Base-by-base conservation (phyloP, 2,888 invertebrate species). In the Marronus borbonicus region DNA sequence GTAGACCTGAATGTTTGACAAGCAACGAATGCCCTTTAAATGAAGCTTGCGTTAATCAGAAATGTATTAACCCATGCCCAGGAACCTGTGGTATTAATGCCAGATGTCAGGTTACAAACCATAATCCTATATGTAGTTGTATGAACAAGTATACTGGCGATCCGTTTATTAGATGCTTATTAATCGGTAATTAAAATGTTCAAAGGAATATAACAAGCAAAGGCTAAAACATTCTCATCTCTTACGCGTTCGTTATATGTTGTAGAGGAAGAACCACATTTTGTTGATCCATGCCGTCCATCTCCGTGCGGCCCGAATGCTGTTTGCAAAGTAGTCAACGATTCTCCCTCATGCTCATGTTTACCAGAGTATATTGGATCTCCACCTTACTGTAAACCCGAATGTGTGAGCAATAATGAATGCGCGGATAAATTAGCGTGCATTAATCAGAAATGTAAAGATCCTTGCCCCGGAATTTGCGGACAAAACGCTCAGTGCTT, bases 61-160 rank as follows among this genome's bases (percentile, higher is more conserved):
- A 93, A 89, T 95, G 94, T 85, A 91, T 92, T 84, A 93, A 95
- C 86, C 94, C 95, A n/a, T 95, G 94, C 81, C 93, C 92, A 2
- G 94, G 94, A 49, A 92, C 93, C 12, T 95, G 95, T 85, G 95
- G 94, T 17, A 89, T 92, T 65, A 92, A 92, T 85, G 94, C 95
- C 0, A 85, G 91, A 69, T 95, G 95, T 84, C 91, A 92, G 84
- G 94, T 95, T 3, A 91, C 92, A 14, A 94, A 94, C 83, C 95
- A 95, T 85, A 93, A 92, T 83, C 94, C 95, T 55, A 92, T 93
- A 85, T 95, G 95, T 84, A 91, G 91, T 76, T 95, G 94, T 84
- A 92, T 92, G 5, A 85, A 89, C 1, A 89, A 91, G 86, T 91
- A 92, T 85, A 92, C 92, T 17, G 94, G 94, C 49, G 93, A 94